Evolutionary conservation across 2,888 invertebrate species (phyloP).

Genomic region (Syrista parreyssii): DNA sequence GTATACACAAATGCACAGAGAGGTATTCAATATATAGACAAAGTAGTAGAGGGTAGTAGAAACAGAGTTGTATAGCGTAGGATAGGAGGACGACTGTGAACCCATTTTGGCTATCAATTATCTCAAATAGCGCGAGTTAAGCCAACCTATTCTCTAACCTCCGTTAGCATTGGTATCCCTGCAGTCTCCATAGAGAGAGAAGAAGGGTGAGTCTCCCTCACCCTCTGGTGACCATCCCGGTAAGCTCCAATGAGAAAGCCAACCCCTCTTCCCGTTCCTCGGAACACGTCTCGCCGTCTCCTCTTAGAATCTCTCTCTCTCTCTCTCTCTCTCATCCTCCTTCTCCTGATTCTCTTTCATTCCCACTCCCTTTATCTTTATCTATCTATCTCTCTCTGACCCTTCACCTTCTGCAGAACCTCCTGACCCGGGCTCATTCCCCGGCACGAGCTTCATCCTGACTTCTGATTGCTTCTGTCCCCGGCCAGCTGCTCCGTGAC

Average conservation of each 20-base stretch:
- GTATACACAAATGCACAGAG: not conserved
- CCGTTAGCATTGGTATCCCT: conserved; percentile 24
- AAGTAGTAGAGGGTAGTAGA: not conserved
- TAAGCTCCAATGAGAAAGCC: not conserved
- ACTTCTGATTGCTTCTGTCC: conserved; percentile 58
- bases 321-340: conserved; percentile 5
- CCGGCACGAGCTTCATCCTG: conserved; percentile 39
- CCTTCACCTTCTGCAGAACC: conserved; percentile 4
- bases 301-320: not conserved
- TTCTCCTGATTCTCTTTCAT: conserved; percentile 1
- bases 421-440: conserved; percentile 32
- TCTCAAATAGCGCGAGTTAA: conserved; percentile 57
- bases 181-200: not conserved
- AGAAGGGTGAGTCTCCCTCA: conserved; percentile 1
- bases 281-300: not conserved
- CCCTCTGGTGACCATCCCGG: conserved; percentile 5
- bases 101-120: conserved; percentile 55
- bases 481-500: conserved; percentile 52
- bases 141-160: conserved; percentile 51
- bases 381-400: conserved; percentile 18
- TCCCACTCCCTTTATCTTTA: not conserved
- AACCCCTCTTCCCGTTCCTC: conserved; percentile 9
- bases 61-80: conserved; percentile 8
- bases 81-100: conserved; percentile 7
- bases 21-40: not conserved